Percentiles rank a stretch among this genome's conserved stretches.
phyloP scores from a whole-genome alignment of 2,797 vertebrate species.

The Hipposideros larvatus region DNA sequence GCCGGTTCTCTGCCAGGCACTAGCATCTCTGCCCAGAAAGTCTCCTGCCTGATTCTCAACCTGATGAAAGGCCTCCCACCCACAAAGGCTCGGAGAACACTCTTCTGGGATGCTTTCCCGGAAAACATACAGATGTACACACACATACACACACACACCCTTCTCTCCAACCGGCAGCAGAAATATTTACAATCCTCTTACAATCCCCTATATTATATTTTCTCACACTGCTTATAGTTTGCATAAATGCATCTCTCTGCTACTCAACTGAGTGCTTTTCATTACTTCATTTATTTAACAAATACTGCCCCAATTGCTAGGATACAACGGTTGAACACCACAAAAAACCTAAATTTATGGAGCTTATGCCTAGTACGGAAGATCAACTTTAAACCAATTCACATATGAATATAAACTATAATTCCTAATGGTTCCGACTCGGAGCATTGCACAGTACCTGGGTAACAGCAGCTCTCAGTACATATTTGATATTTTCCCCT shows the following conservation, averaged over 20 bases:
- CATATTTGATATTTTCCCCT: not conserved
- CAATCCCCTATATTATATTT: not conserved
- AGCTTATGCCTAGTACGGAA: not conserved
- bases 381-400: slow-evolving; percentile 30
- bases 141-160: not conserved
- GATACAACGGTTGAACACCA: not conserved
- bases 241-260: not conserved
- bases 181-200: not conserved
- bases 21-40: not conserved
- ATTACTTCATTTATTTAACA: slow-evolving; percentile 32
- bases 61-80: not conserved
- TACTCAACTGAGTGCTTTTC: not conserved
- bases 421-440: not conserved
- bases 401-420: not conserved
- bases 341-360: not conserved
- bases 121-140: not conserved
- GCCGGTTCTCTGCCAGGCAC: not conserved
- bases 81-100: not conserved
- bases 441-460: not conserved
- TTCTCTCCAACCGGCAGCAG: not conserved
- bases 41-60: not conserved
- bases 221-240: not conserved
- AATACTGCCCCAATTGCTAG: not conserved
- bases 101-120: not conserved
- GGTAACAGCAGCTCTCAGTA: not conserved